Base-by-base conservation (phyloP, 2,888 invertebrate genomes). In the Apodemia hepburni region DNA sequence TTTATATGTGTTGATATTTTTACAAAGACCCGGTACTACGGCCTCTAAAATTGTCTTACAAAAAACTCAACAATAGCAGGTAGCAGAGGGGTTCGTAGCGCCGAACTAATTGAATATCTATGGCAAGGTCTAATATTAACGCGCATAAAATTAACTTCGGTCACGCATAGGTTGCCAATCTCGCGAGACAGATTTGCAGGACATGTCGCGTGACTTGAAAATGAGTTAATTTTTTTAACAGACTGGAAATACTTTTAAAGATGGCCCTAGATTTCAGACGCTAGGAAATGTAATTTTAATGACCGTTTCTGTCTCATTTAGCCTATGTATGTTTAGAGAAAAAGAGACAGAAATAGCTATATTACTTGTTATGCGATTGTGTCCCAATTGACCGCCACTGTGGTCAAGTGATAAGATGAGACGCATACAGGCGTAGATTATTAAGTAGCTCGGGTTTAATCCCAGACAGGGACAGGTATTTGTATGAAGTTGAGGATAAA, bases 41-140 rank as follows among this genome's bases (percentile, higher is more conserved):
- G 62, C 66, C 62, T 62, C 22, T 45, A 58, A 57, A 22, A 35
- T n/a, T 9, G 22, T 58, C 57, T 64, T 66, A 67, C 38, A 38
- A 38, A 66, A 67, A 62, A 62, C 45, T 35, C 51, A 54, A 66
- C 65, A 66, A 65, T 67, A 57, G 67, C 69, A 70, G 70, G 70
- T 69, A 70, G 70, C 66, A 8, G 49, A 45, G 61, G 17, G 27
- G 61, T 64, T 38, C 35, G 22, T 61, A 54, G 58, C 54, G 62
- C 61, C 62, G 64, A 61, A 66, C 66, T 69, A 70, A 70, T 70
- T 67, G 70, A 69, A 68, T 69, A 68, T 65, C 59, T 61, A 61
- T 61, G 64, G 64, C 61, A 62, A 47, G 58, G 45, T 65, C 61
- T 42, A 58, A 58, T 54, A 54, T 27, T 66, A 68, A 69, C 66